Evolutionary conservation across 2,888 invertebrate genomes (phyloP), one percentile per base, ranked within the genome.

Genomic region (Meteorus cinctellus): DNA sequence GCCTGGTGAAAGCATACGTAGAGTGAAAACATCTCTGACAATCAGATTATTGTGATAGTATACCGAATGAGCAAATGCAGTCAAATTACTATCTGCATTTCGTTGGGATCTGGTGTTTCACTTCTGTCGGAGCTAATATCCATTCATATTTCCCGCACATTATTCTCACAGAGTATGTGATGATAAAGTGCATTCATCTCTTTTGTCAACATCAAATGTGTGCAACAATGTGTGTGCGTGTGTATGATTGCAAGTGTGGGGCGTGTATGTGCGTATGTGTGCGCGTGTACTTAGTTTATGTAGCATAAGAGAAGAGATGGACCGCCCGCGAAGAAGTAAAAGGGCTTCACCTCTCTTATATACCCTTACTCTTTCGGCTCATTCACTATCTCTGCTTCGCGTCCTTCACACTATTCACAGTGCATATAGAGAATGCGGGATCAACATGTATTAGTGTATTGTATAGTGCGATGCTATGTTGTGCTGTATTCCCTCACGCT

Each of bases 311-410:
- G 59, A 71, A 71, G 55, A 36, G 70, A 66, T 59, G 59, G 71
- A 75, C 75, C 75, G 66, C 75, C 75, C 71, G 71, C 71, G 71
- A 75, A 66, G 71, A 69, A 75, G 66, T 65, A 59, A 66, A 65
- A 45, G 75, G 71, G 71, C 55, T 75, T 70, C 63, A 69, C 14
- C 66, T 41, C 41, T 66, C 66, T 41, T 16, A 45, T 66, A 36
- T 19, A 19, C 36, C 6, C 19, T 41, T 41, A 24, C 36, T 66
- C 36, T 24, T 24, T 66, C 8, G 34, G 4, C 8, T 34, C 8
- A 12, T 8, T 45, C 36, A 41, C 24, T 66, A 41, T 66, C 29
- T 24, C 12, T 66, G 27, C 12, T 36, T 8, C 65, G 31, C 41
- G 41, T 45, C 19, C 8, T 16, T 12, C 19, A 36, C 12, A 48